Percentiles rank a stretch among this genome's conserved stretches.
Conservation (phyloP, 2,113 vertebrate species). For the Cairina moschata region DNA sequence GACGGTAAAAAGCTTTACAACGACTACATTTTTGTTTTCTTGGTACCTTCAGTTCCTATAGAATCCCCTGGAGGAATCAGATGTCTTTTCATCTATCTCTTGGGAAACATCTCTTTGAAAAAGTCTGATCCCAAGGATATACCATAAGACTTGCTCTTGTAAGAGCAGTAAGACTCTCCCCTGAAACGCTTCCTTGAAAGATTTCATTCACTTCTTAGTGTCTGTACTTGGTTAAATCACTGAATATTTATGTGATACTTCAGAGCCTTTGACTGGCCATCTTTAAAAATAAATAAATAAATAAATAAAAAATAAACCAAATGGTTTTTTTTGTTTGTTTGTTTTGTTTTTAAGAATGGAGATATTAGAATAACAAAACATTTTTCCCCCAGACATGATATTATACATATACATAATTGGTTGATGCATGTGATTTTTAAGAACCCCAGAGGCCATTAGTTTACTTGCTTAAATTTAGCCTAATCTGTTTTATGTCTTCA, state of each 20-base stretch:
- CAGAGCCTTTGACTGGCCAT: background rate
- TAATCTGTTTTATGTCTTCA: background rate
- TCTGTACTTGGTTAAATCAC: background rate
- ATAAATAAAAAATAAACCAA: background rate
- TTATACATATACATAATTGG: background rate
- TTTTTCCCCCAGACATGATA: background rate
- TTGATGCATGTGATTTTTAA: rapidly evolving
- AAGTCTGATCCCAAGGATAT: background rate
- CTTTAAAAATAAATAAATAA: background rate
- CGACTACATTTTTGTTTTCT: background rate
- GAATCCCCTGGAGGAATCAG: background rate
- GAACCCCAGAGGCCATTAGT: background rate
- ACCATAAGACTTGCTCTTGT: background rate
- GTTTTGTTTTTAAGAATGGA: background rate
- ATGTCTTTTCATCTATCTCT: background rate
- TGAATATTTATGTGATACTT: background rate
- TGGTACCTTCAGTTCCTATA: background rate
- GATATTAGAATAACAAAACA: background rate
- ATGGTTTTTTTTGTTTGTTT: background rate
- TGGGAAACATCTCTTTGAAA: background rate
- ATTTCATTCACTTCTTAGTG: background rate
- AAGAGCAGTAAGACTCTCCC: background rate
- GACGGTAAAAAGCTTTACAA: background rate
- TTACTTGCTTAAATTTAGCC: background rate
- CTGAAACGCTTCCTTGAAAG: background rate